phyloP scores from a whole-genome alignment of 2,888 invertebrate species.

The Hypselothyrea guttata region DNA sequence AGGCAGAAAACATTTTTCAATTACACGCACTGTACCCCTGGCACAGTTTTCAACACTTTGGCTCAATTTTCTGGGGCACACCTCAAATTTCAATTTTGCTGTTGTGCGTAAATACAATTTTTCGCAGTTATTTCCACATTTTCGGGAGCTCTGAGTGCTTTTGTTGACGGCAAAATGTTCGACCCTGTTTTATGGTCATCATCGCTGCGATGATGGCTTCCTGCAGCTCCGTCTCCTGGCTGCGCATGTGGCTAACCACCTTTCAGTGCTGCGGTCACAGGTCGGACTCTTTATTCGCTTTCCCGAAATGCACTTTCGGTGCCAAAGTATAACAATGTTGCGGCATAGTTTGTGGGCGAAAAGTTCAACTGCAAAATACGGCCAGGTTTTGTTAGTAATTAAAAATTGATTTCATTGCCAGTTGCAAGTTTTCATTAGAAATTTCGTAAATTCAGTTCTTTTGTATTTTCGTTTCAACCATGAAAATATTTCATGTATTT shows the following conservation, averaged over 20 bases:
- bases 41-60: not conserved
- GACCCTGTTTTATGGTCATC: slow-evolving; percentile 45
- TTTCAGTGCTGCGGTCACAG: slow-evolving; percentile 62
- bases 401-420: not conserved
- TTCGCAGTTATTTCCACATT: slow-evolving; percentile 37
- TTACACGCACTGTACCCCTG: slow-evolving; percentile 35
- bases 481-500: too few species aligned
- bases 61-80: slow-evolving; percentile 1
- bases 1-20: slow-evolving; percentile 35
- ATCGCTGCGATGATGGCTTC: slow-evolving; percentile 19
- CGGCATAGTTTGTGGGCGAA: slow-evolving; percentile 26
- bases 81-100: slow-evolving; percentile 62
- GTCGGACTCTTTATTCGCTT: slow-evolving; percentile 24
- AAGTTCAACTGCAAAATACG: too few species aligned
- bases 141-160: slow-evolving; percentile 14
- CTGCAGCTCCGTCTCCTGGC: not conserved
- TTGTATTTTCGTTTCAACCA: too few species aligned
- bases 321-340: slow-evolving; percentile 15
- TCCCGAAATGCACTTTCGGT: slow-evolving; percentile 18
- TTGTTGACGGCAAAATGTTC: slow-evolving; percentile 25
- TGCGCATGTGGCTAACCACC: slow-evolving; percentile 53
- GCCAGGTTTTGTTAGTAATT: slow-evolving; percentile 6
- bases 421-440: not conserved
- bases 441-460: too few species aligned
- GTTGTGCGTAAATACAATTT: slow-evolving; percentile 41